Conservation (phyloP, 2,113 vertebrate genomes). For the Anguilla rostrata region DNA sequence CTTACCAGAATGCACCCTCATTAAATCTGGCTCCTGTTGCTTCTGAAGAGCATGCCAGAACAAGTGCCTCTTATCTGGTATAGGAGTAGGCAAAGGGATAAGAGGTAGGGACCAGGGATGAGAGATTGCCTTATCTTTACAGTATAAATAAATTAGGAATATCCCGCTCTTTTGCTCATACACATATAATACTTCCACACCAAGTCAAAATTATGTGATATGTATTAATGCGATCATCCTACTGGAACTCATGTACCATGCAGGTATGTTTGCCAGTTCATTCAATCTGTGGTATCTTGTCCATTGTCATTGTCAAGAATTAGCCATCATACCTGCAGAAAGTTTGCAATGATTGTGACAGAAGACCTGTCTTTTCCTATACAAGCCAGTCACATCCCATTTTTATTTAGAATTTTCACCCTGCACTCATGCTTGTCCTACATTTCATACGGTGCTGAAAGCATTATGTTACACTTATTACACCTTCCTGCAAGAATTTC, state of each 20-base stretch:
- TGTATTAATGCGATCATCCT: neutral
- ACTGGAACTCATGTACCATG: neutral
- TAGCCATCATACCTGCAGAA: neutral
- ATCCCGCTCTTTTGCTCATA: neutral
- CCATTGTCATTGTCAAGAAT: neutral
- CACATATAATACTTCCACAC: no score
- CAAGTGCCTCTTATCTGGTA: conserved; percentile 32
- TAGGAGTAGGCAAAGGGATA: neutral
- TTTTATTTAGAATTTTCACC: no score
- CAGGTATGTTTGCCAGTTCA: neutral
- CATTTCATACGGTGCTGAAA: no score
- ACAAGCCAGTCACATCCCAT: no score
- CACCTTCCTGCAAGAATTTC: no score
- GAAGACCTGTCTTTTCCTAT: neutral
- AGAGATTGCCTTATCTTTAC: conserved; percentile 34
- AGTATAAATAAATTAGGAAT: conserved; percentile 36
- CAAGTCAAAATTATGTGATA: no score
- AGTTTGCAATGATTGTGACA: neutral
- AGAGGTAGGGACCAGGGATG: neutral
- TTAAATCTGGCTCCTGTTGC: conserved; percentile 34
- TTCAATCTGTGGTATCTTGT: neutral
- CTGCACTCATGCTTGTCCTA: no score
- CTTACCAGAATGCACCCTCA: conserved; percentile 35
- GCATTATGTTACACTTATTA: no score
- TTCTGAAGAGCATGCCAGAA: conserved; percentile 35